Evolutionary conservation across 2,888 invertebrate genomes (phyloP).

Genomic region (Sinhomidia bicolor): DNA sequence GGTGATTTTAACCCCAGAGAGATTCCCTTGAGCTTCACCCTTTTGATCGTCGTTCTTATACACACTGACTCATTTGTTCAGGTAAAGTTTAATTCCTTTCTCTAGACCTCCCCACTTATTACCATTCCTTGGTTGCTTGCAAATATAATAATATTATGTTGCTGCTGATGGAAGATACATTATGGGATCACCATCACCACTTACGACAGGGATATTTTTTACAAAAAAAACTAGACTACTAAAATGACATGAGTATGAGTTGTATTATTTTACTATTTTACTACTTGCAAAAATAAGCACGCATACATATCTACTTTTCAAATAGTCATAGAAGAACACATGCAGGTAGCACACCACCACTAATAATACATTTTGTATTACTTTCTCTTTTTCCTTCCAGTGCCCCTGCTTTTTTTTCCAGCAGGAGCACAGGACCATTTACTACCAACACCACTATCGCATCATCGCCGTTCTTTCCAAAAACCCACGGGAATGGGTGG

Average conservation of each 20-base stretch:
- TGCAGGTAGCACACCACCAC: background rate
- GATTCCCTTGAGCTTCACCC: background rate
- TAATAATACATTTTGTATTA: background rate
- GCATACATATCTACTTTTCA: background rate
- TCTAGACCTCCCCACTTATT: no score
- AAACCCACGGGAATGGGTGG: constrained; percentile 33
- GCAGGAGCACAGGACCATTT: background rate
- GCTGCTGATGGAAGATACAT: background rate
- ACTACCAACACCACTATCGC: background rate
- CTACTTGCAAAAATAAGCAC: no score
- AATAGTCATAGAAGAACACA: background rate
- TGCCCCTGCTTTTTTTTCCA: background rate
- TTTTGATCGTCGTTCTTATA: background rate
- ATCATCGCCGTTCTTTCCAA: background rate
- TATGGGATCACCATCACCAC: background rate
- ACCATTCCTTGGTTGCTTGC: background rate
- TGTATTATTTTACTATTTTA: no score
- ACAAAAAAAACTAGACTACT: no score
- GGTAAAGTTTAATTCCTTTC: background rate
- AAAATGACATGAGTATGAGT: constrained; percentile 22
- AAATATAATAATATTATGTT: background rate
- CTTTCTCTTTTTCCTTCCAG: background rate
- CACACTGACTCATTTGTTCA: background rate
- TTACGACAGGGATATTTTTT: no score
- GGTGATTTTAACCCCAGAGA: background rate